A percentile compares a stretch with the other conserved stretches of the same genome.
Conservation (phyloP, 2,888 invertebrate species). For the Acanthosepion lycidas region DNA sequence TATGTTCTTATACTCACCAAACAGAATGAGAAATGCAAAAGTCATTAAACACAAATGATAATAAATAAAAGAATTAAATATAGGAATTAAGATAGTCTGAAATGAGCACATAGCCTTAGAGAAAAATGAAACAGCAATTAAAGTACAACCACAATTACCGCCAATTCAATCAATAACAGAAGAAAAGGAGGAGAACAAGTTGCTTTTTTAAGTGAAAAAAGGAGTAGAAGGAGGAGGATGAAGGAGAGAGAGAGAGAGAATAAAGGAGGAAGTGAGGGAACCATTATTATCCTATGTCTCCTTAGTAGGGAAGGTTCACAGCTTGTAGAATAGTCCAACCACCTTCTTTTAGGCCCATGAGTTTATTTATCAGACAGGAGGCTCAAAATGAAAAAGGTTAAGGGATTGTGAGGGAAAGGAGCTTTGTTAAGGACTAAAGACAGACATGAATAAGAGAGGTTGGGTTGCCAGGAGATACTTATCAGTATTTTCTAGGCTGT, state of each 20-base stretch:
- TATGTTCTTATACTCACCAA: neutral
- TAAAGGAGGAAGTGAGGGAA: neutral
- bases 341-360: too few relatives aligned
- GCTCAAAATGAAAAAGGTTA: too few relatives aligned
- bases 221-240: neutral
- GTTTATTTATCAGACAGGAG: too few relatives aligned
- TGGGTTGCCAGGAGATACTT: too few relatives aligned
- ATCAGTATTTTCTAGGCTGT: too few relatives aligned
- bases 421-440: neutral
- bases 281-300: too few relatives aligned
- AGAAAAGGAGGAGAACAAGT: neutral
- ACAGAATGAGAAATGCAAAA: neutral
- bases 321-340: too few relatives aligned
- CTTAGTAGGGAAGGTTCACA: too few relatives aligned
- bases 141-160: neutral
- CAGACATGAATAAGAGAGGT: neutral
- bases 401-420: too few relatives aligned
- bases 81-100: neutral
- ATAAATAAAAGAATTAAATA: neutral
- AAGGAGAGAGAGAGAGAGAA: neutral
- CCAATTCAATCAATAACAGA: neutral
- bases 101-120: neutral
- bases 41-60: neutral
- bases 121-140: conserved; percentile 4
- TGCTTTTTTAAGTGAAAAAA: neutral